phyloP scores from a whole-genome alignment of 2,888 invertebrate genomes.

The Drosophila sordidula region DNA sequence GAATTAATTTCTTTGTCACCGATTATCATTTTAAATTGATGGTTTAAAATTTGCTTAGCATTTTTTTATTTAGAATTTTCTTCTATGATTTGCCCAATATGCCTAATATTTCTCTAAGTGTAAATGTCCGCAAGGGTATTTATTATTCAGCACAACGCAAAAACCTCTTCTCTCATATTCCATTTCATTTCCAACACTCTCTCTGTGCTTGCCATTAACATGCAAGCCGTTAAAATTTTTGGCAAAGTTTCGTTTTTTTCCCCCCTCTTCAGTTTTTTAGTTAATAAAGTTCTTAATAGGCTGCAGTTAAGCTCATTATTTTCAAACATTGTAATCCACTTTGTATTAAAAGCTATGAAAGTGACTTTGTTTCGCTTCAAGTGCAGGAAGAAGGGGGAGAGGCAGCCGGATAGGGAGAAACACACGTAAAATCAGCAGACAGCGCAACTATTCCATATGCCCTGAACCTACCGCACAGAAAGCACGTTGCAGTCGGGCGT shows the following conservation, averaged over 20 bases:
- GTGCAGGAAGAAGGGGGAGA: background rate
- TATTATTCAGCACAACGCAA: background rate
- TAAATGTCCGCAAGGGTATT: background rate
- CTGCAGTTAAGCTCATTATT: conserved; percentile 49
- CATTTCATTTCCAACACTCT: conserved; percentile 24
- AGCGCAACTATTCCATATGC: conserved; percentile 14
- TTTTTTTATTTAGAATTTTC: too few relatives aligned
- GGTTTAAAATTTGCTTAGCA: too few relatives aligned
- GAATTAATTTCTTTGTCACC: too few relatives aligned
- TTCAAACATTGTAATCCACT: conserved; percentile 58
- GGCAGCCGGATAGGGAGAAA: background rate
- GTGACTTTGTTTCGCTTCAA: conserved; percentile 15
- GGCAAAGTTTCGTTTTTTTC: conserved; percentile 29
- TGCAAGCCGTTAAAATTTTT: conserved; percentile 41
- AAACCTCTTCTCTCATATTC: conserved; percentile 3
- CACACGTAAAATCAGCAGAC: conserved; percentile 7
- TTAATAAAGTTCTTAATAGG: conserved; percentile 61
- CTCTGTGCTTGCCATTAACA: conserved; percentile 34
- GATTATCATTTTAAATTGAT: too few relatives aligned
- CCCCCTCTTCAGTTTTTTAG: conserved; percentile 29
- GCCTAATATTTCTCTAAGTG: background rate
- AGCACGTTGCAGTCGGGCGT: background rate
- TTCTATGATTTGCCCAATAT: too few relatives aligned
- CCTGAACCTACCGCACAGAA: conserved; percentile 6
- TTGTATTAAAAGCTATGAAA: conserved; percentile 52